A percentile compares a stretch with the other conserved stretches of the same genome.
Evolutionary conservation across 1,140 invertebrate species (phyloP).

Genomic region (Druon quercuslanigerum): DNA sequence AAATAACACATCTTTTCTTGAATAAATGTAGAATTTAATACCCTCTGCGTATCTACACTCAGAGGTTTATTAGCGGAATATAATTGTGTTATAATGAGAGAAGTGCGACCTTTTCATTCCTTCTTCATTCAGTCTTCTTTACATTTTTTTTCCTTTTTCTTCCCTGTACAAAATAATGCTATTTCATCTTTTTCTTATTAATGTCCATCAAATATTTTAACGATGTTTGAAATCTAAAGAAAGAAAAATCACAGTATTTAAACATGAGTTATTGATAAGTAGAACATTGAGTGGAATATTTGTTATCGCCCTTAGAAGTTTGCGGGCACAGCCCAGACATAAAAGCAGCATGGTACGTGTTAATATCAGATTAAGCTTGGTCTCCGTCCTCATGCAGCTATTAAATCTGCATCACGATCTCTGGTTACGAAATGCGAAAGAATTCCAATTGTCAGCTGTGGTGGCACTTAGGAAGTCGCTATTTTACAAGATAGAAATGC

Average conservation of each 20-base stretch:
- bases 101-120: not conserved
- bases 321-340: not conserved
- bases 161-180: no score
- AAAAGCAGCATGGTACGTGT: slow-evolving; percentile 25
- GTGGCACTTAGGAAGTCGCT: not conserved
- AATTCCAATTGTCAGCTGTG: slow-evolving; percentile 4
- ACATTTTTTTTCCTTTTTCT: no score
- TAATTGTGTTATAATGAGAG: slow-evolving; percentile 42
- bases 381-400: slow-evolving; percentile 12
- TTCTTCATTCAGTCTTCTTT: not conserved
- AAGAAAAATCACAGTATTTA: not conserved
- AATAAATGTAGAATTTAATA: no score
- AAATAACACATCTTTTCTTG: no score
- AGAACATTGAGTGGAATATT: not conserved
- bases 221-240: not conserved
- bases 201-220: no score
- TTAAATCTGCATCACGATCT: slow-evolving; percentile 22
- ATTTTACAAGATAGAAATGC: not conserved
- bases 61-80: slow-evolving; percentile 45
- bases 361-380: slow-evolving; percentile 30
- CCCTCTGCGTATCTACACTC: no score
- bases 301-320: not conserved
- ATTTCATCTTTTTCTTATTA: not conserved
- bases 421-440: slow-evolving; percentile 1
- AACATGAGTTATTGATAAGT: not conserved